Conservation (phyloP, 2,113 vertebrate genomes). For the Trinectes maculatus region DNA sequence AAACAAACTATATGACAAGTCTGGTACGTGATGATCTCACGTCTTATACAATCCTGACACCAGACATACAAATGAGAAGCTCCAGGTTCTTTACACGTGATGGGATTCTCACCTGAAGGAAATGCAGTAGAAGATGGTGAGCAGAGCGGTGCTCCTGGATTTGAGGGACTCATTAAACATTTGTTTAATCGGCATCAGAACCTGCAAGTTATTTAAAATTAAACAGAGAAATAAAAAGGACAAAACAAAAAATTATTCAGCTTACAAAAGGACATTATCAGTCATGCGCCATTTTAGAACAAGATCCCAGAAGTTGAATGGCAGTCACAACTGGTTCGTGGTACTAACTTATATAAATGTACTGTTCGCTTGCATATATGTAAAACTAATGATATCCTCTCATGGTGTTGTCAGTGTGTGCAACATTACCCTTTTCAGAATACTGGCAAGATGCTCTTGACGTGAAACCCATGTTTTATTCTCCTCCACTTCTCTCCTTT, state of each 20-base stretch:
- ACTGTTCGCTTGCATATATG: too few species aligned
- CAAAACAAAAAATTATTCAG: neutral
- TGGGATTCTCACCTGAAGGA: conserved; percentile 80
- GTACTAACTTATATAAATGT: too few species aligned
- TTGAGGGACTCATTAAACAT: conserved; percentile 64
- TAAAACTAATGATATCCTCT: neutral
- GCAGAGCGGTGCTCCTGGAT: conserved; percentile 67
- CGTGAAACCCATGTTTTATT: neutral
- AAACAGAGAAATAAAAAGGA: neutral
- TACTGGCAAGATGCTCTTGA: neutral
- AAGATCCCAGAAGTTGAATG: too few species aligned
- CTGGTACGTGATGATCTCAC: too few species aligned
- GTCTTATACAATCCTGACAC: too few species aligned
- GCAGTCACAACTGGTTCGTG: too few species aligned
- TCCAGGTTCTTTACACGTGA: too few species aligned
- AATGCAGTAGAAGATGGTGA: conserved; percentile 82
- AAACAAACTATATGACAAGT: too few species aligned
- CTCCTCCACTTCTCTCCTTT: conserved; percentile 9
- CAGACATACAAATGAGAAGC: too few species aligned
- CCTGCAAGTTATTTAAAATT: conserved; percentile 51
- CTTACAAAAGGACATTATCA: too few species aligned
- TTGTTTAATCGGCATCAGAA: conserved; percentile 60
- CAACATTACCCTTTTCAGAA: conserved; percentile 63
- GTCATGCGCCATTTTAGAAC: too few species aligned
- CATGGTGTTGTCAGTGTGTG: neutral